Conservation (phyloP, 64 coral and sea anemone species). For the Montipora capricornis region DNA sequence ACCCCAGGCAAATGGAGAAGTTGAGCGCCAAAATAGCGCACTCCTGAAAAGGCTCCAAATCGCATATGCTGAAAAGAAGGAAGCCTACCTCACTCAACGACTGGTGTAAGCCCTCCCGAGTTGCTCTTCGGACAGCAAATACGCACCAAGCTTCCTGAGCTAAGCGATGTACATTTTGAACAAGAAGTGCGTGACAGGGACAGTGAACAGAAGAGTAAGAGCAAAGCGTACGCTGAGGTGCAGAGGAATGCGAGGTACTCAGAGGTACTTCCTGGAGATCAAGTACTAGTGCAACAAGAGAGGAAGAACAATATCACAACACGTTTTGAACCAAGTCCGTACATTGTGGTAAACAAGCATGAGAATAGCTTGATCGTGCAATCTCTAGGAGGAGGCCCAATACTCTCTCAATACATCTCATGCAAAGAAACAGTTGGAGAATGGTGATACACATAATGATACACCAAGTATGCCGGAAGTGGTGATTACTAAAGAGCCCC, state of each 20-base stretch:
- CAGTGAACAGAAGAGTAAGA: slow-evolving; percentile 27
- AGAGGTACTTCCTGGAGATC: slow-evolving; percentile 20
- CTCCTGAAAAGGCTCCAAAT: slow-evolving; percentile 15
- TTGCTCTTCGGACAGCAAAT: slow-evolving; percentile 10
- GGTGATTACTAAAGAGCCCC: too few species aligned
- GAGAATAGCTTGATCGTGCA: slow-evolving; percentile 11
- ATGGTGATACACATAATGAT: neutral
- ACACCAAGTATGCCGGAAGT: too few species aligned
- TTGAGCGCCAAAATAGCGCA: neutral
- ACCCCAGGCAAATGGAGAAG: slow-evolving; percentile 27
- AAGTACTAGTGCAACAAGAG: slow-evolving; percentile 27
- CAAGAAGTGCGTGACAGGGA: slow-evolving; percentile 10
- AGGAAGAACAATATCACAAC: slow-evolving; percentile 29
- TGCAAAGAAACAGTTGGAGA: neutral
- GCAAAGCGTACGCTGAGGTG: neutral
- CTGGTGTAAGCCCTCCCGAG: neutral
- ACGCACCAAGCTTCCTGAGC: slow-evolving; percentile 6
- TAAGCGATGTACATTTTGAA: neutral
- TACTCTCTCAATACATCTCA: neutral
- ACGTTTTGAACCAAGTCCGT: neutral
- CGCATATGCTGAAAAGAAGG: slow-evolving; percentile 21
- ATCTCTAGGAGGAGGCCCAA: slow-evolving; percentile 1
- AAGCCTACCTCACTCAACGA: slow-evolving; percentile 22
- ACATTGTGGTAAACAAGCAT: slow-evolving; percentile 32
- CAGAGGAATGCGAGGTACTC: neutral